Evolutionary conservation across 2,888 invertebrate species (phyloP), one percentile per base, ranked within the genome.

Genomic region (Drosophila nr. perissopoda): DNA sequence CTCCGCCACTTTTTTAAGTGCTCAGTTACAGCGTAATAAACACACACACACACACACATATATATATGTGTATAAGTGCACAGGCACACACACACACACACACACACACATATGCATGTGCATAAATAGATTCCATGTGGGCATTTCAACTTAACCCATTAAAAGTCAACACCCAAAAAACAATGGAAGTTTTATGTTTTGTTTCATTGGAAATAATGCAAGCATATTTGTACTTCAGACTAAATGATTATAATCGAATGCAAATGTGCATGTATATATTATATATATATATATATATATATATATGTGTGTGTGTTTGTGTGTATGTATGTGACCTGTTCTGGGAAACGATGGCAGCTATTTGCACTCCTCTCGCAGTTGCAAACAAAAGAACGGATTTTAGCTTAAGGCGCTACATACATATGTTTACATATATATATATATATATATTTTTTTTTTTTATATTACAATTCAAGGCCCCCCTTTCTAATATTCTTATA

Each of bases 1-100:
- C 61, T 70, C 31, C 56, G 61, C 16, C 65, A 70, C 65, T 61
- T 65, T 65, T 66, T 70, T 58, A 63, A 52, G 51, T 65, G 34
- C 75, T 59, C 54, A 21, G 34, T 52, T 42, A 42, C 31, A 18
- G 7, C 13, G 34, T 62, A 16, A 31, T 11, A 69, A 5, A 36
- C 36, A 34, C 34, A 38, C 11, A n/a, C 16, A 42, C 33, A 52
- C 36, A 18, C 16, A 29, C 7, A 36, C 38, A 8, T n/a, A 31
- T 31, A 31, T 38, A 8, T 8, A 2, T 38, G 8, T 38, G 10
- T 11, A 2, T 2, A 8, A 8, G 34, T 33, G 33, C 33, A 33
- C 10, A 31, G 2, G n/a, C n/a, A n/a, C n/a, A n/a, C n/a, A 48
- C 33, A 33, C 33, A 49, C n/a, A 21, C 21, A 40, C 42, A 51